Evolutionary conservation across 1,140 invertebrate genomes (phyloP).

Genomic region (Trichonephila clavipes): DNA sequence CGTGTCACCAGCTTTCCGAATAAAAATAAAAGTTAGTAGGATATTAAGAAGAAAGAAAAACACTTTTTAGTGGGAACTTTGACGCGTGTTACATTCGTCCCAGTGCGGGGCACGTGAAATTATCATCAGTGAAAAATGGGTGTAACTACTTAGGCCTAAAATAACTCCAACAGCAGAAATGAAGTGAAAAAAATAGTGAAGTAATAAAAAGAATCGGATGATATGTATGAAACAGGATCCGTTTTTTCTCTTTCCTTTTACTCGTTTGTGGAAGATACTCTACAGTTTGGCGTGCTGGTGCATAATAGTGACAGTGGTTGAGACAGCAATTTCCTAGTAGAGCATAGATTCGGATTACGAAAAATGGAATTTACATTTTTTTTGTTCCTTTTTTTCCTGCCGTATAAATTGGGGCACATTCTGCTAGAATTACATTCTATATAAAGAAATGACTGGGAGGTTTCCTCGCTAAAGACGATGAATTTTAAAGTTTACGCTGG

Average conservation of each 20-base stretch:
- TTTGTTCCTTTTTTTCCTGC: background rate
- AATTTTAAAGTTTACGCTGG: background rate
- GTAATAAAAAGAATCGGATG: background rate
- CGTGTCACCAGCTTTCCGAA: background rate
- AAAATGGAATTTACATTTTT: background rate
- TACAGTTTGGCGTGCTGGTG: background rate
- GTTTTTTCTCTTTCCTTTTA: background rate
- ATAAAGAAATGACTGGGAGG: background rate
- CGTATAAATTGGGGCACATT: background rate
- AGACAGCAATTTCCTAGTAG: background rate
- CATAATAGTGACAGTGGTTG: background rate
- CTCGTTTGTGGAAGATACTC: background rate
- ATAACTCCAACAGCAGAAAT: slow-evolving; percentile 6
- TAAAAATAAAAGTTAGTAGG: slow-evolving; percentile 15
- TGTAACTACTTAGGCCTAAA: slow-evolving; percentile 35
- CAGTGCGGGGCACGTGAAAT: slow-evolving; percentile 6
- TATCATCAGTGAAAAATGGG: slow-evolving; percentile 49
- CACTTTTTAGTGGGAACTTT: slow-evolving; percentile 40
- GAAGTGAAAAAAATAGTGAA: background rate
- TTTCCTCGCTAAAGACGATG: background rate
- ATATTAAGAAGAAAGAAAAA: slow-evolving; percentile 30
- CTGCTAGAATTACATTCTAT: background rate
- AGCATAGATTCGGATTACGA: background rate
- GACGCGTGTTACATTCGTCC: background rate
- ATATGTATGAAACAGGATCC: background rate